These are phyloP conservation scores for Crotalus helleri DNA, from an alignment of 2,113 vertebrate genomes.

Conservation along the genomic window DNA sequence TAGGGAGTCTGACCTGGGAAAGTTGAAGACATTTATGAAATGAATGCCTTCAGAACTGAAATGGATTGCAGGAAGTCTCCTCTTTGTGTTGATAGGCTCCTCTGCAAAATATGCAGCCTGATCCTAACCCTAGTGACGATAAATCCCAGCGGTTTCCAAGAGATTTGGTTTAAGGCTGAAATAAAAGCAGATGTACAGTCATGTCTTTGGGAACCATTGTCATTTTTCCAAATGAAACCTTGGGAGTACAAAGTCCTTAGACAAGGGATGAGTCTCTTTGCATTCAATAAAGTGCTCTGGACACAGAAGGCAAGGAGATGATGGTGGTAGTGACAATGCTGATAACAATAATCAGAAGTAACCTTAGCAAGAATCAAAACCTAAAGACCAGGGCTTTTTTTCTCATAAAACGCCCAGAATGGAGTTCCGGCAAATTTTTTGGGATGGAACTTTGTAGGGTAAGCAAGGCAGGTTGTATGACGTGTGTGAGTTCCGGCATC, in stretches of 20 bases:
- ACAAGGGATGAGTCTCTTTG: neutral
- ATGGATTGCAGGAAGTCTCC: slow-evolving; percentile 74
- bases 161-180: slow-evolving; percentile 1
- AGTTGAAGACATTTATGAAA: slow-evolving; percentile 82
- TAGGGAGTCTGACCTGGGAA: slow-evolving; percentile 72
- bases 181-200: neutral
- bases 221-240: neutral
- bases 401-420: too few species aligned
- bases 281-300: neutral
- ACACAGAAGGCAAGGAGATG: neutral
- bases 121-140: neutral
- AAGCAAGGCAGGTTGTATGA: too few species aligned
- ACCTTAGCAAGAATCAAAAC: neutral
- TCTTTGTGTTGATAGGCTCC: slow-evolving; percentile 52
- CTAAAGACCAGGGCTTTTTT: neutral
- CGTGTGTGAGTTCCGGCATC: too few species aligned
- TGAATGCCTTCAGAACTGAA: slow-evolving; percentile 83
- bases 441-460: too few species aligned
- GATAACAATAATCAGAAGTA: neutral
- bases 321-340: neutral
- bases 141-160: neutral
- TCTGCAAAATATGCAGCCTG: neutral
- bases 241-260: neutral
- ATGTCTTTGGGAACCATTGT: neutral
- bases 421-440: too few species aligned